These are phyloP conservation scores for Ictidomys tridecemlineatus DNA, from an alignment of 2,113 vertebrate genomes.

Conservation along the genomic window DNA sequence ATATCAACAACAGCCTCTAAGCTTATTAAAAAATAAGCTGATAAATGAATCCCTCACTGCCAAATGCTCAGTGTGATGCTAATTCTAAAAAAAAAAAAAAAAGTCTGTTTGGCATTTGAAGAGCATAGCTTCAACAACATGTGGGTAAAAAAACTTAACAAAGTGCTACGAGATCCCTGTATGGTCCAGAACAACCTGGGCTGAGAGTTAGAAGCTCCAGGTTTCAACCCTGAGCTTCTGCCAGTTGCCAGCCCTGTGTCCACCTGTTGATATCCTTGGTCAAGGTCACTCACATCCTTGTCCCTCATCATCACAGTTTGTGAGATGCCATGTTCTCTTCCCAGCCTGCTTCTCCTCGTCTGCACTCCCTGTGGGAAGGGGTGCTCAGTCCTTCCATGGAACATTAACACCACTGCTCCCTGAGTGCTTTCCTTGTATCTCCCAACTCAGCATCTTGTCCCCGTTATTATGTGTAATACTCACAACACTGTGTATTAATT, in stretches of 20 bases:
- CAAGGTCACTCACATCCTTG: background rate
- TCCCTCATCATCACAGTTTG: background rate
- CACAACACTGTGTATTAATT: background rate
- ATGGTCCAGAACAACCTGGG: background rate
- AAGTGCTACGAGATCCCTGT: background rate
- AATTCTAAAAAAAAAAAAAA: background rate
- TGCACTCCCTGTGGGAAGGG: background rate
- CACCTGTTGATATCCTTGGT: background rate
- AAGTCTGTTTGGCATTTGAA: conserved; percentile 59
- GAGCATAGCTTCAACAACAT: conserved; percentile 13
- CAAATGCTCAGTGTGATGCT: conserved; percentile 41
- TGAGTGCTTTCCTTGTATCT: no score
- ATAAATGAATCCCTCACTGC: conserved; percentile 55
- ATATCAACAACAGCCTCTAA: conserved; percentile 7
- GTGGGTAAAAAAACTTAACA: background rate
- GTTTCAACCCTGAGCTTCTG: background rate
- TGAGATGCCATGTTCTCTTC: background rate
- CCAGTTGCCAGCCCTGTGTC: background rate
- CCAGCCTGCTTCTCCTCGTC: background rate
- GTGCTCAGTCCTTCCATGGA: fast-evolving
- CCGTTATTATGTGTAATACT: no score
- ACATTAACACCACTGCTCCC: background rate
- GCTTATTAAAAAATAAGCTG: conserved; percentile 58
- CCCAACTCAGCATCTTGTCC: background rate
- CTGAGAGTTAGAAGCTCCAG: background rate